phyloP scores from a whole-genome alignment of 2,888 invertebrate species.

The Clepsis dumicolana region DNA sequence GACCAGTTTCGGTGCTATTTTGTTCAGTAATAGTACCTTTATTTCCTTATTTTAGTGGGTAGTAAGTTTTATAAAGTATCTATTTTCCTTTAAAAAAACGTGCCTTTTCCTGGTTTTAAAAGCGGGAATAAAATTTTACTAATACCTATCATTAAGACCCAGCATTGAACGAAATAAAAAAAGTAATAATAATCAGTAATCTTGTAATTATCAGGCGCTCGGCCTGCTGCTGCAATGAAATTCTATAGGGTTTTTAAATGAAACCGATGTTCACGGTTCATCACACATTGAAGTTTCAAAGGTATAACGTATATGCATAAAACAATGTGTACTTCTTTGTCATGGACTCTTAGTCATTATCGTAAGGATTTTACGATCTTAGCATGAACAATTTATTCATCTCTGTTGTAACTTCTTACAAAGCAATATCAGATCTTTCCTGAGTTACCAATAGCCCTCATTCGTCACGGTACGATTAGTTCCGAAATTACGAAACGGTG shows the following conservation, averaged over 20 bases:
- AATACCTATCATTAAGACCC: background rate
- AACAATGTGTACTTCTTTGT: background rate
- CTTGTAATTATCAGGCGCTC: background rate
- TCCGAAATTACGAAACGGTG: conserved; percentile 37
- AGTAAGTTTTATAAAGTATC: background rate
- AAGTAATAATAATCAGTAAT: background rate
- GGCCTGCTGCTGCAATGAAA: background rate
- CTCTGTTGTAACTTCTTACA: conserved; percentile 20
- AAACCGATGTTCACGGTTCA: background rate
- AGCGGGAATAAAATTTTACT: background rate
- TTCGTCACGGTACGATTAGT: conserved; percentile 39
- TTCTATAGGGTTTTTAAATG: background rate
- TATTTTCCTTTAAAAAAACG: background rate
- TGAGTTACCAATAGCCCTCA: conserved; percentile 25
- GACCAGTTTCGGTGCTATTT: background rate
- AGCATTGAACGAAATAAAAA: background rate
- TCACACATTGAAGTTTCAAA: background rate
- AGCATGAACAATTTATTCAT: background rate
- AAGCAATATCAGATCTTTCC: conserved; percentile 23
- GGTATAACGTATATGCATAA: background rate
- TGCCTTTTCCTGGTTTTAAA: background rate
- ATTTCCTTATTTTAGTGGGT: background rate
- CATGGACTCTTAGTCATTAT: background rate
- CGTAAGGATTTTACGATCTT: background rate
- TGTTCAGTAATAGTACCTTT: background rate